Percentiles rank a stretch among this genome's conserved stretches.
Conservation (phyloP, 2,888 invertebrate species). For the Lycia hirtaria region DNA sequence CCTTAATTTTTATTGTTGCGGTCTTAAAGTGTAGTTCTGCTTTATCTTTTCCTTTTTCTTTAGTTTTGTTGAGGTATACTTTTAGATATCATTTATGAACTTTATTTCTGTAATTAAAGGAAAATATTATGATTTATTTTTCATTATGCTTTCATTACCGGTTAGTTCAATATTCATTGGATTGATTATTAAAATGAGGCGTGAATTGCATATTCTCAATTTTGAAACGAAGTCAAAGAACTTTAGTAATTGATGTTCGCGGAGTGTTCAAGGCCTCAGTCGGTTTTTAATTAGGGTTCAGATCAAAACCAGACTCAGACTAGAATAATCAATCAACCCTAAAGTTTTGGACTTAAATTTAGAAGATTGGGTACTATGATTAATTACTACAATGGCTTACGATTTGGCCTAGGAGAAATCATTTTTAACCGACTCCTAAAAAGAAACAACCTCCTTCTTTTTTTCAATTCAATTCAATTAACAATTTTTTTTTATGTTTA, state of each 20-base stretch:
- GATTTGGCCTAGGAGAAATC: no score
- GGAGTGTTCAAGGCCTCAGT: constrained; percentile 16
- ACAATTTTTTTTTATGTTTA: no score
- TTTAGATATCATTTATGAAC: background rate
- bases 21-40: constrained; percentile 20
- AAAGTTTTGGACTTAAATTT: constrained; percentile 29
- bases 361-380: constrained; percentile 22
- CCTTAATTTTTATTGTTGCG: constrained; percentile 25
- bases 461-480: background rate
- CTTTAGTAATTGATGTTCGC: constrained; percentile 31
- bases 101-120: background rate
- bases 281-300: constrained; percentile 35
- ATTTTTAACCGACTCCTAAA: no score
- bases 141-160: no score
- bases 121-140: background rate
- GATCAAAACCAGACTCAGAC: constrained; percentile 31
- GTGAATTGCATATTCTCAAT: constrained; percentile 19
- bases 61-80: background rate
- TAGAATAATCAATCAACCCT: constrained; percentile 40
- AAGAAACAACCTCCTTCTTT: background rate
- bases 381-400: constrained; percentile 20
- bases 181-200: constrained; percentile 15
- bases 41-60: background rate
- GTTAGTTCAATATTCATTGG: no score
- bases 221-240: constrained; percentile 30